Evolutionary conservation across 1,140 invertebrate genomes (phyloP).

Genomic region (Sogatella furcifera): DNA sequence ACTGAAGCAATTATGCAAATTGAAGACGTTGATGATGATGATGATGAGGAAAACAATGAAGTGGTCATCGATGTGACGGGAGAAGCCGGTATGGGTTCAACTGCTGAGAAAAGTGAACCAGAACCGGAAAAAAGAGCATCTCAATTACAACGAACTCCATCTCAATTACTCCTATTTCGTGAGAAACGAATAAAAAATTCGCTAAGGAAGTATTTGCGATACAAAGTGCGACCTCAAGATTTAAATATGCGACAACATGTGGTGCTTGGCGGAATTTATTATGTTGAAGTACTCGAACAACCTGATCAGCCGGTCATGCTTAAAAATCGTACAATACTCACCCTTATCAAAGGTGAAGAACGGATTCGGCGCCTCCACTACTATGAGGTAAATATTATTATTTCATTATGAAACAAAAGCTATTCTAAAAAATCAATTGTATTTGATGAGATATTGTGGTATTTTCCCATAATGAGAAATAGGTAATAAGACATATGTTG

Average conservation of each 20-base stretch:
- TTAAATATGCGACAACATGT: conserved; percentile 53
- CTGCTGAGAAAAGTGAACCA: conserved; percentile 19
- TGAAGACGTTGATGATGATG: conserved; percentile 20
- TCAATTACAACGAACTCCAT: conserved; percentile 22
- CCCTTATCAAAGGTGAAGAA: conserved; percentile 5
- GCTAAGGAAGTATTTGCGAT: conserved; percentile 28
- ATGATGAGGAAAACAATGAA: too few relatives aligned
- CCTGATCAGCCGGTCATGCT: conserved; percentile 46
- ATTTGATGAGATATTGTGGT: too few relatives aligned
- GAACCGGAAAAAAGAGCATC: conserved; percentile 27
- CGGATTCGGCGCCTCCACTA: conserved; percentile 3
- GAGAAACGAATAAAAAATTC: conserved; percentile 17
- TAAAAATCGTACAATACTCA: conserved; percentile 18
- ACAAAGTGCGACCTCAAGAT: conserved; percentile 36
- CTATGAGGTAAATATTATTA: conserved; percentile 1
- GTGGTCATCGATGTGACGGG: too few relatives aligned
- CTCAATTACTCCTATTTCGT: neutral
- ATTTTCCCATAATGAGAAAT: too few relatives aligned
- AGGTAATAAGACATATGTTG: too few relatives aligned
- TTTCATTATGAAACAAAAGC: too few relatives aligned
- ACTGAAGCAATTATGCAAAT: conserved; percentile 7
- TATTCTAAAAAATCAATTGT: too few relatives aligned
- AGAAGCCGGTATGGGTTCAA: too few relatives aligned
- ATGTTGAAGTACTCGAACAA: conserved; percentile 49
- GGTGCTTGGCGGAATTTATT: conserved; percentile 52